A percentile compares a stretch with the other conserved stretches of the same genome.
phyloP scores from a whole-genome alignment of 2,797 vertebrate species.

The Gallirallus australis region DNA sequence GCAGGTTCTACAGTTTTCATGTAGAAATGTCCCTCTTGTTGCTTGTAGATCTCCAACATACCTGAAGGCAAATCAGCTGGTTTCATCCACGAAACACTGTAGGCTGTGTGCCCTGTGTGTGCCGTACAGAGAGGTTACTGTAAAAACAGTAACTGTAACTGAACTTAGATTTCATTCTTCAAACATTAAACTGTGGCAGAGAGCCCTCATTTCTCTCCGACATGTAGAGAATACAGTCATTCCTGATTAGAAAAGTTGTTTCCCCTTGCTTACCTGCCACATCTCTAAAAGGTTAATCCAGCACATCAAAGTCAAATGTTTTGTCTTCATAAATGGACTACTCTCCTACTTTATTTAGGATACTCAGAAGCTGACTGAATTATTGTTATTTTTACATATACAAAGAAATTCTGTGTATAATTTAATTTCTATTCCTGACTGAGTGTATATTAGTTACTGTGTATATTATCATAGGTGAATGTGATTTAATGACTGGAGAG shows the following conservation, averaged over 20 bases:
- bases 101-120: not conserved
- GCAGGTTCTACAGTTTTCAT: not conserved
- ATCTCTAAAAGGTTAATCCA: not conserved
- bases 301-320: not conserved
- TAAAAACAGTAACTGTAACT: not conserved
- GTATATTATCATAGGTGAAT: not conserved
- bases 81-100: not conserved
- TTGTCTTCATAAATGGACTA: not conserved
- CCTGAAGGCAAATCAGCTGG: not conserved
- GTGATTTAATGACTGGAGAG: not conserved
- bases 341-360: not conserved
- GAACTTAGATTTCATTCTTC: not conserved
- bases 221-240: not conserved
- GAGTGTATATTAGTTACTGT: not conserved
- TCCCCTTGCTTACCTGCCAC: not conserved
- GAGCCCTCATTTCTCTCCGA: not conserved
- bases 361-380: not conserved
- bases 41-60: not conserved
- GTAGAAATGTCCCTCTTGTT: not conserved
- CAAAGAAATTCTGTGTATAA: not conserved
- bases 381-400: not conserved
- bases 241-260: not conserved
- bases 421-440: not conserved
- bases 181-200: not conserved
- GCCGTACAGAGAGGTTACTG: not conserved